Conservation (phyloP, 1,140 invertebrate species). For the Drosophila paulistorum region DNA sequence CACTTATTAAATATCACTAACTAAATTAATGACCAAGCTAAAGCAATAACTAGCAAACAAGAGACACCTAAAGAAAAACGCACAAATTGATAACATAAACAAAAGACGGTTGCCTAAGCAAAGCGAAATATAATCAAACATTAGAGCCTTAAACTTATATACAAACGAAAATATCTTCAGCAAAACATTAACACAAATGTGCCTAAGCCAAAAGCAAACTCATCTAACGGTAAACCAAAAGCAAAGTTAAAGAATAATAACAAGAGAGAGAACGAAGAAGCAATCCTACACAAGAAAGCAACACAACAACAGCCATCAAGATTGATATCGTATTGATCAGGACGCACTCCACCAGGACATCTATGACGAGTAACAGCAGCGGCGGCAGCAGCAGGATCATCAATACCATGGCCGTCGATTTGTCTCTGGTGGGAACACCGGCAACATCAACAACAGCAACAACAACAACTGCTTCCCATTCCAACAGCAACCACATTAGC, state of each 20-base stretch:
- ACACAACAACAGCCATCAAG: slow-evolving; percentile 21
- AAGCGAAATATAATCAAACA: slow-evolving; percentile 7
- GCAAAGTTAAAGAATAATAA: not conserved
- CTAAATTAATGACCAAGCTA: slow-evolving; percentile 15
- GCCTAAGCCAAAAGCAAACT: slow-evolving; percentile 40
- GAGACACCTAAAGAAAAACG: slow-evolving; percentile 22
- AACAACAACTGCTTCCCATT: slow-evolving; percentile 25
- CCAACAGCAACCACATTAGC: slow-evolving; percentile 44
- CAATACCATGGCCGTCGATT: slow-evolving; percentile 74
- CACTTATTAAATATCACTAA: not conserved
- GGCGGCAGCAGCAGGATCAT: slow-evolving; percentile 46
- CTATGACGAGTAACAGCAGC: slow-evolving; percentile 73
- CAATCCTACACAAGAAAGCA: not conserved
- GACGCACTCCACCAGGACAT: slow-evolving; percentile 48
- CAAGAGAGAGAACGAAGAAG: not conserved
- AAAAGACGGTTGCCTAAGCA: slow-evolving; percentile 19
- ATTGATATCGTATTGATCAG: slow-evolving; percentile 33
- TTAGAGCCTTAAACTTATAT: slow-evolving; percentile 49
- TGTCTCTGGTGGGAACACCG: slow-evolving; percentile 53
- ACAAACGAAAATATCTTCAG: slow-evolving; percentile 26
- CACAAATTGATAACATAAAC: slow-evolving; percentile 24
- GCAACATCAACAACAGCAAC: slow-evolving; percentile 31
- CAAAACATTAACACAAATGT: slow-evolving; percentile 44
- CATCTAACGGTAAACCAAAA: slow-evolving; percentile 8
- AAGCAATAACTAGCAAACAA: slow-evolving; percentile 22